Evolutionary conservation across 2,113 vertebrate species (phyloP).

Genomic region (Ia io): DNA sequence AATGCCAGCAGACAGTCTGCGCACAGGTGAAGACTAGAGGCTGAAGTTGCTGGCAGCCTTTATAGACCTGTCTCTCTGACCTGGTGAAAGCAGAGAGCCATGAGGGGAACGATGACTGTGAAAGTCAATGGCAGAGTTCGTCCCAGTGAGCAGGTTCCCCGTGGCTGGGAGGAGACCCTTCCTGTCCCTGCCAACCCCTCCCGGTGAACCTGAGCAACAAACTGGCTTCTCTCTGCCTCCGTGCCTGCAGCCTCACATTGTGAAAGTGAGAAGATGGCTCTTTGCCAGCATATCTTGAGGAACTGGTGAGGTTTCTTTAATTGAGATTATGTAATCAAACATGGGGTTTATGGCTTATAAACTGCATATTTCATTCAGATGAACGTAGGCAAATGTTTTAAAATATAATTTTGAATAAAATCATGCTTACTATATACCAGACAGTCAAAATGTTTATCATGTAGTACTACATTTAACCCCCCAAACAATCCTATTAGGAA

Average conservation of each 20-base stretch:
- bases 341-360: not conserved
- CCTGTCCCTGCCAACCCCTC: not conserved
- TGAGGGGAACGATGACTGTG: not conserved
- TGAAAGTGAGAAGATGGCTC: not conserved
- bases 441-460: not conserved
- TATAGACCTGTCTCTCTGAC: not conserved
- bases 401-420: not conserved
- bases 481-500: not conserved
- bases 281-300: not conserved
- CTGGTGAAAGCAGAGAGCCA: not conserved
- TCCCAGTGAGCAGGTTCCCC: not conserved
- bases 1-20: not conserved
- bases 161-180: not conserved
- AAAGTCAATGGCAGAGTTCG: not conserved
- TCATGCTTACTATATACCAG: not conserved
- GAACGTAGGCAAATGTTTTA: not conserved
- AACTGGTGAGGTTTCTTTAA: not conserved
- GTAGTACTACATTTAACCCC: not conserved
- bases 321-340: not conserved
- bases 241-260: not conserved
- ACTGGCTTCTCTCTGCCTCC: not conserved
- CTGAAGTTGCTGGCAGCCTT: not conserved
- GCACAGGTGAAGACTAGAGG: not conserved
- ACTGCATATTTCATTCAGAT: not conserved
- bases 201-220: not conserved